Base-by-base conservation (phyloP, 2,113 vertebrate genomes). In the Sakesphorus luctuosus region DNA sequence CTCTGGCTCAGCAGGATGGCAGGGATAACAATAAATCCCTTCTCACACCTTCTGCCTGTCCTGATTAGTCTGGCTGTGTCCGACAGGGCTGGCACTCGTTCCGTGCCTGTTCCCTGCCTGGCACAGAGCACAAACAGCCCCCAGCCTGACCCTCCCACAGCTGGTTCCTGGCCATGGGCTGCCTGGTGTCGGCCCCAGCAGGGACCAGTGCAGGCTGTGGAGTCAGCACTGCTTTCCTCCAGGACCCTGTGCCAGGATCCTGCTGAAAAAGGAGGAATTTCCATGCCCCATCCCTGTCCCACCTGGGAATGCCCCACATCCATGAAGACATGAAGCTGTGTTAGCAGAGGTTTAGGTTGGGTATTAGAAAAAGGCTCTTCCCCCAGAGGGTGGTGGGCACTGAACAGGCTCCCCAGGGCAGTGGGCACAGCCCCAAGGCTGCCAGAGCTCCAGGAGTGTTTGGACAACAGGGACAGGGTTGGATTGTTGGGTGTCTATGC, bases 1-100 rank as follows among this genome's bases (percentile, higher is more conserved):
- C 58, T 26, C 59, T 82, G 89, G 87, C 90, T 91, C 92, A 75
- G 84, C 90, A 58, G 78, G 29, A 63, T 93, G 72, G 31, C 38
- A 33, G 55, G 78, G 88, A 86, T 93, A 89, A 95, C 87, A 93
- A 72, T 49, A 92, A 91, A 90, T 90, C 96, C 92, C 61, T 93
- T 95, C 95, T 96, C 89, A 74, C 63, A 73, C 74, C 82, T 87
- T 76, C 87, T 89, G 93, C 83, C 2, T 18, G 90, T 38, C 90
- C 75, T 90, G 93, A 71, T 96, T 61, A 93, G 72, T 20, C 13
- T 43, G 83, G 6, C 65, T 36, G 55, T 2, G 50, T 50, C 3
- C 47, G 68, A 66, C 28, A 2, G 84, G 67, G 78, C 82, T 92
- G 92, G 74, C 87, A 53, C 87, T 65, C 71, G 9, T 10, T 73